Conservation (phyloP, 2,888 invertebrate genomes). For the Mythimna lalbum region DNA sequence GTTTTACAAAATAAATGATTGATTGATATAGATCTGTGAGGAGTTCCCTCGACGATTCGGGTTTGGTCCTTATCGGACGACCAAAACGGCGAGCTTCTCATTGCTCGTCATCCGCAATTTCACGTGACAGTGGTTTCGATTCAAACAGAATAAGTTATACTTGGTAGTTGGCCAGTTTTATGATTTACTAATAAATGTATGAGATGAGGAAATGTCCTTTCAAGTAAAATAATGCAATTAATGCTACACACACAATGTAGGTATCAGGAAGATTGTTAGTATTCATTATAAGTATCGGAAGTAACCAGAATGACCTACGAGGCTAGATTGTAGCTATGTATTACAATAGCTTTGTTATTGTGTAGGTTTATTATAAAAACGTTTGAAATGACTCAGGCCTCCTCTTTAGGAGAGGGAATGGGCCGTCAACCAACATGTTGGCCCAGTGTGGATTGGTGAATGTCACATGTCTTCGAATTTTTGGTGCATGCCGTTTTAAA, state of each 20-base stretch:
- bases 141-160: neutral
- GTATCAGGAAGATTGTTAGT: slow-evolving; percentile 60
- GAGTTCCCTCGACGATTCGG: neutral
- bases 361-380: too few relatives aligned
- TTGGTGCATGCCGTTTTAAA: neutral
- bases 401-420: too few relatives aligned
- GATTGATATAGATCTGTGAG: too few relatives aligned
- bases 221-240: slow-evolving; percentile 48
- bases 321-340: slow-evolving; percentile 16
- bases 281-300: slow-evolving; percentile 53
- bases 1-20: too few relatives aligned
- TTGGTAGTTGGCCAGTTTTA: neutral
- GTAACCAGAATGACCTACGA: slow-evolving; percentile 30
- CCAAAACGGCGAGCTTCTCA: neutral
- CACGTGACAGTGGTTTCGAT: neutral
- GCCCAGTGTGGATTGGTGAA: too few relatives aligned
- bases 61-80: neutral
- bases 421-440: too few relatives aligned
- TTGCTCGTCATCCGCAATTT: too few relatives aligned
- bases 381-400: too few relatives aligned
- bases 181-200: slow-evolving; percentile 14
- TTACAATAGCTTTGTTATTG: slow-evolving; percentile 18
- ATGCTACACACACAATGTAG: slow-evolving; percentile 39
- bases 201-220: slow-evolving; percentile 24
- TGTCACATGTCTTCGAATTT: too few relatives aligned